Conservation (phyloP, 2,113 vertebrate species). For the Hemibagrus wyckioides region DNA sequence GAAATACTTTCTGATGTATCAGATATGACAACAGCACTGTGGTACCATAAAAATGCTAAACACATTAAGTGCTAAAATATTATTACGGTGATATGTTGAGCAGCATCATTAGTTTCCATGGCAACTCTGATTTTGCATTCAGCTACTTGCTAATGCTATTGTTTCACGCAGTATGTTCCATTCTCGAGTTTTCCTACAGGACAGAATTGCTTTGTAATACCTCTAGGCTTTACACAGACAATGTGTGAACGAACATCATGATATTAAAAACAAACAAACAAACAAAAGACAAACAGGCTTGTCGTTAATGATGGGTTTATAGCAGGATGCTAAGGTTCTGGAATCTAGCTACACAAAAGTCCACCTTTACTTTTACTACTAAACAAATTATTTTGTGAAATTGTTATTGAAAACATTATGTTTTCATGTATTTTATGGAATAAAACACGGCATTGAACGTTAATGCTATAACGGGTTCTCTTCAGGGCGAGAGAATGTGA, state of each 20-base stretch:
- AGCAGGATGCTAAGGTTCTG: background rate
- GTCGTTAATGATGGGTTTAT: background rate
- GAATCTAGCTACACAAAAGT: background rate
- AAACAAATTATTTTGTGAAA: background rate
- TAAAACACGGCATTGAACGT: background rate
- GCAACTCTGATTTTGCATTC: background rate
- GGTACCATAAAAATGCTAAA: background rate
- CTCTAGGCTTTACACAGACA: background rate
- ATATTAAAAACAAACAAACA: background rate
- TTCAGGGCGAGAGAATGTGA: background rate
- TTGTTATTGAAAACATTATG: background rate
- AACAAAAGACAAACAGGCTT: background rate
- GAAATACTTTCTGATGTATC: background rate
- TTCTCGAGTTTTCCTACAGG: background rate
- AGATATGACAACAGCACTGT: background rate
- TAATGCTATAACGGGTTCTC: no score
- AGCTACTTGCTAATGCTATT: background rate
- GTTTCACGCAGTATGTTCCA: background rate
- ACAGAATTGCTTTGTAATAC: background rate
- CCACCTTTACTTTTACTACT: background rate
- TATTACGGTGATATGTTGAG: background rate
- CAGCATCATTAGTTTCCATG: background rate
- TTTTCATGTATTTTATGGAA: background rate
- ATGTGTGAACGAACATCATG: background rate
- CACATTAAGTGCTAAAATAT: background rate